Conservation (phyloP, 2,888 invertebrate species). For the Tridacna gigas region DNA sequence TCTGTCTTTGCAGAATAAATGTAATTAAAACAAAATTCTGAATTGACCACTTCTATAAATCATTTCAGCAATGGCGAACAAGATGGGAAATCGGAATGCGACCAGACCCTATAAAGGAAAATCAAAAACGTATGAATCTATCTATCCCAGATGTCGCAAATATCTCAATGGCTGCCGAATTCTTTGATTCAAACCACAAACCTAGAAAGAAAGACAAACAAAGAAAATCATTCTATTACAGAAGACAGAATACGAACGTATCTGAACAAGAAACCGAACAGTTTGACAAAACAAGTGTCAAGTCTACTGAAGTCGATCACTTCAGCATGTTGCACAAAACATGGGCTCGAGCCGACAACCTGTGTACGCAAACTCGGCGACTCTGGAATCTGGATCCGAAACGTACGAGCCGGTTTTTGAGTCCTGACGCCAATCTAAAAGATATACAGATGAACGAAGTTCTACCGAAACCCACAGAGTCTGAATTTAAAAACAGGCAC, state of each 20-base stretch:
- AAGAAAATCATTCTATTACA: background rate
- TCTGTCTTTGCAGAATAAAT: no score
- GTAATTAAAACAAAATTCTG: no score
- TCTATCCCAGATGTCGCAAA: background rate
- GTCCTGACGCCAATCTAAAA: background rate
- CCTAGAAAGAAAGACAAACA: background rate
- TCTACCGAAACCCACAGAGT: background rate
- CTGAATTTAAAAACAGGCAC: background rate
- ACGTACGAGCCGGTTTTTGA: conserved; percentile 2
- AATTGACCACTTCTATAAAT: no score
- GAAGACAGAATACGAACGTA: background rate
- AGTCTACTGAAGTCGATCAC: conserved; percentile 43
- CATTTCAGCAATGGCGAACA: conserved; percentile 54
- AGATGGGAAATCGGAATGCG: conserved; percentile 55
- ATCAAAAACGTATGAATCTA: background rate
- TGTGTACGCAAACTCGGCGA: conserved; percentile 25
- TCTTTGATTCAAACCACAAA: background rate
- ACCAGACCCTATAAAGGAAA: conserved; percentile 23
- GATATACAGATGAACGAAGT: conserved; percentile 11
- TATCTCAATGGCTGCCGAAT: background rate
- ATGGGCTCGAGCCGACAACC: conserved; percentile 45
- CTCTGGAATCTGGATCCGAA: conserved; percentile 31
- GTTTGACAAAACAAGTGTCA: conserved; percentile 45
- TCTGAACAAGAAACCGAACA: conserved; percentile 26
- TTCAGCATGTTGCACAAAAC: conserved; percentile 55